Evolutionary conservation across 2,113 vertebrate genomes (phyloP).

Genomic region (Octodon degus): DNA sequence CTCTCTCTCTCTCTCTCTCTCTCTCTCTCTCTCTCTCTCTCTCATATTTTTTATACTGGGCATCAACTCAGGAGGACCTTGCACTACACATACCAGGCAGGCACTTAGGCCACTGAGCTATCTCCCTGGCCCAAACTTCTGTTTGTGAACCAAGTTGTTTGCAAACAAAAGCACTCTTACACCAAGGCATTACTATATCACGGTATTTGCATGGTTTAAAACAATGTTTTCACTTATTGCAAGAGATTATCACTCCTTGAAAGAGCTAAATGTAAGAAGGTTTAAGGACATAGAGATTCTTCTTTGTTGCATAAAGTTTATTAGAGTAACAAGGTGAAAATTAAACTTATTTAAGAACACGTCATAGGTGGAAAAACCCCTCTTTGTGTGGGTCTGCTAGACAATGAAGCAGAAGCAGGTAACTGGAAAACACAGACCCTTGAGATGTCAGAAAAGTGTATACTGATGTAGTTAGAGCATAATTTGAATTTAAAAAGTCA

Average conservation of each 20-base stretch:
- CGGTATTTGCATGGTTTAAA: not conserved
- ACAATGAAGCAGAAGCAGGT: not conserved
- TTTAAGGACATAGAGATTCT: not conserved
- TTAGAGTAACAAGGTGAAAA: slow-evolving; percentile 3
- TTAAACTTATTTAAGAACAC: not conserved
- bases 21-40: too few species aligned
- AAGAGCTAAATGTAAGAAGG: not conserved
- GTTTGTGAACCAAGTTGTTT: not conserved
- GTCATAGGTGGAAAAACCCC: not conserved
- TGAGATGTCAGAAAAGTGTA: not conserved
- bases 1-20: too few species aligned
- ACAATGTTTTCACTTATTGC: not conserved
- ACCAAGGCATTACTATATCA: not conserved
- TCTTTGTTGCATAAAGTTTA: not conserved
- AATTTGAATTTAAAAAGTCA: not conserved
- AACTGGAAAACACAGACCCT: not conserved
- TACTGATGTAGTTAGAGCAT: not conserved
- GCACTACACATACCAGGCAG: too few species aligned
- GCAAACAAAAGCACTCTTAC: not conserved
- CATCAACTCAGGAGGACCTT: too few species aligned
- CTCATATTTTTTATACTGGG: too few species aligned
- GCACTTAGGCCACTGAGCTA: too few species aligned
- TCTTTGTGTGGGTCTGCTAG: not conserved
- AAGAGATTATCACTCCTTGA: not conserved
- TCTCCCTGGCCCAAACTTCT: not conserved